These are phyloP conservation scores for Eilema depressum DNA, from an alignment of 2,888 invertebrate genomes.

Conservation along the genomic window DNA sequence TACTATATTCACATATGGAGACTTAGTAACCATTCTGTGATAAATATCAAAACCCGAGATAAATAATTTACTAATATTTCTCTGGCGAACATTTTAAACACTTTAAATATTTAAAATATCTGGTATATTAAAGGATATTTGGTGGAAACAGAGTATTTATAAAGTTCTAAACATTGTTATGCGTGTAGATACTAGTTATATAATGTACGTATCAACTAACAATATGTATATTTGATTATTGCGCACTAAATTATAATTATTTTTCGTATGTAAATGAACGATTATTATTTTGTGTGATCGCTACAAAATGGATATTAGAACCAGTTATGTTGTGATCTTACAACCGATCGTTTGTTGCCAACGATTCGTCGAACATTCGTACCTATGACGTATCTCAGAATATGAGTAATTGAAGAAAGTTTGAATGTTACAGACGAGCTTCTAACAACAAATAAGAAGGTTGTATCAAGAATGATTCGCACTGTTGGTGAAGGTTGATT, in stretches of 20 bases:
- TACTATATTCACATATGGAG: constrained; percentile 34
- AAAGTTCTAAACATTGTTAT: constrained; percentile 61
- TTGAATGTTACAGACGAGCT: constrained; percentile 62
- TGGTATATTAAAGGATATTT: constrained; percentile 28
- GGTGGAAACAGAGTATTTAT: constrained; percentile 35
- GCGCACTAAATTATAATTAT: constrained; percentile 58
- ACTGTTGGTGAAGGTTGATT: constrained; percentile 57
- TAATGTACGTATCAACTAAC: constrained; percentile 49
- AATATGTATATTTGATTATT: constrained; percentile 67
- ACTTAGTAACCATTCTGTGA: constrained; percentile 30
- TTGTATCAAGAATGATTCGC: constrained; percentile 52
- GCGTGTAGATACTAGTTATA: constrained; percentile 61
- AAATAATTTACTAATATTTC: constrained; percentile 25
- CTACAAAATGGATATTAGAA: constrained; percentile 49
- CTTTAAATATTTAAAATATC: constrained; percentile 29
- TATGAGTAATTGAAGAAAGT: constrained; percentile 60
- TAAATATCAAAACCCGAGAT: constrained; percentile 21
- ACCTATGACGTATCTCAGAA: constrained; percentile 41
- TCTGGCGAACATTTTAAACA: constrained; percentile 30
- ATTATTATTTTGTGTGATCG: constrained; percentile 44
- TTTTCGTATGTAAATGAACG: constrained; percentile 48
- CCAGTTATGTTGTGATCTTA: constrained; percentile 42
- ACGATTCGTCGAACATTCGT: constrained; percentile 32
- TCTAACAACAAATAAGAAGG: constrained; percentile 60
- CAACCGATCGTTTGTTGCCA: constrained; percentile 27